Conservation (phyloP, 2,113 vertebrate species). For the Pristiophorus japonicus region DNA sequence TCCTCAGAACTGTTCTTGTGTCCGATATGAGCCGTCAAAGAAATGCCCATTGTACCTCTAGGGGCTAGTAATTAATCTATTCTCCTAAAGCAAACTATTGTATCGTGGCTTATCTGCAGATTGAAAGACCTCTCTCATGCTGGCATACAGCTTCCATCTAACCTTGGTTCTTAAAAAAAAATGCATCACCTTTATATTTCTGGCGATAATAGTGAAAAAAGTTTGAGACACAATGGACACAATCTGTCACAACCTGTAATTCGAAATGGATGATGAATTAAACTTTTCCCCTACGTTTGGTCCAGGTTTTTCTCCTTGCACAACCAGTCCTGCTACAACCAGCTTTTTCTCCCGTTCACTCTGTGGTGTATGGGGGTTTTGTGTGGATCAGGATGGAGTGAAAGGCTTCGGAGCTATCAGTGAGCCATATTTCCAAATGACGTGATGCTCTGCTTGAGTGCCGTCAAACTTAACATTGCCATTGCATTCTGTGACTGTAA, state of each 20-base stretch:
- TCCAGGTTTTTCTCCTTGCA: neutral
- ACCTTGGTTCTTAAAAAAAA: neutral
- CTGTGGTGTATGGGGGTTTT: neutral
- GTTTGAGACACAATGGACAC: neutral
- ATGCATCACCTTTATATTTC: neutral
- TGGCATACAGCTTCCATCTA: neutral
- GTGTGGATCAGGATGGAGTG: neutral
- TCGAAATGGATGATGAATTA: neutral
- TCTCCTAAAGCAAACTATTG: neutral
- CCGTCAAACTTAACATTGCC: neutral
- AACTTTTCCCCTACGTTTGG: neutral
- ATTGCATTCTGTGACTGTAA: neutral
- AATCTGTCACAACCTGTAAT: neutral
- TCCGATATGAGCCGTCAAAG: too few species aligned
- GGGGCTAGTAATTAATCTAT: too few species aligned
- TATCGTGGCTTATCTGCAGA: neutral
- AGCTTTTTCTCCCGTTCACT: neutral
- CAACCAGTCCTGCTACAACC: neutral
- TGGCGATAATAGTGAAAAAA: neutral
- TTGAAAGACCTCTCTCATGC: neutral
- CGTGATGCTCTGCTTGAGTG: neutral
- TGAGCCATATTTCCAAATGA: neutral
- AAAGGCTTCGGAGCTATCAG: neutral
- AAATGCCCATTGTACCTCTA: too few species aligned
- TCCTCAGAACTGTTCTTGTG: too few species aligned